A percentile compares a stretch with the other conserved stretches of the same genome.
phyloP scores from a whole-genome alignment of 2,113 vertebrate genomes.

The Leucoraja erinaceus region DNA sequence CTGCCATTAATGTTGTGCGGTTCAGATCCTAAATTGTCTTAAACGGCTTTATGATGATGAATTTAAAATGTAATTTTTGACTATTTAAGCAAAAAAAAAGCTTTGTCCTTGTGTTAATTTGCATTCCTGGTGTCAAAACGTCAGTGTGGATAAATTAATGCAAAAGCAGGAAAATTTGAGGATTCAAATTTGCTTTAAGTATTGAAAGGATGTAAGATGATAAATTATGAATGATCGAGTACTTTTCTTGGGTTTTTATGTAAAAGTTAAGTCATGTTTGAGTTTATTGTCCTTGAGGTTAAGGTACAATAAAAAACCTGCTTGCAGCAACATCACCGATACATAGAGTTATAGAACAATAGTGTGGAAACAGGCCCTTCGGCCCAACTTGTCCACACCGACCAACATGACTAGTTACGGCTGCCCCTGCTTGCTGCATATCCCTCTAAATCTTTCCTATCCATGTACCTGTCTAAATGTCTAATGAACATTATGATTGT shows the following conservation, averaged over 20 bases:
- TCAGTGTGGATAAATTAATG: not conserved
- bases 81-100: slow-evolving; percentile 11
- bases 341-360: too few relatives aligned
- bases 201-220: not conserved
- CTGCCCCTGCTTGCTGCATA: too few relatives aligned
- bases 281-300: too few relatives aligned
- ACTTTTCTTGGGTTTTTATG: not conserved
- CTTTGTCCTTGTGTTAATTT: not conserved
- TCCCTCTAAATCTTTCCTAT: too few relatives aligned
- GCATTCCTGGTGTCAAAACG: not conserved
- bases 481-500: too few relatives aligned
- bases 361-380: too few relatives aligned
- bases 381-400: too few relatives aligned
- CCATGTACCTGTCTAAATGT: too few relatives aligned
- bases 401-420: too few relatives aligned
- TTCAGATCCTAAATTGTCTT: slow-evolving; percentile 9
- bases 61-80: slow-evolving; percentile 27
- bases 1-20: slow-evolving; percentile 7
- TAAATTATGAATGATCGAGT: not conserved
- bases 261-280: too few relatives aligned
- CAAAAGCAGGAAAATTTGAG: not conserved
- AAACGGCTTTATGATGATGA: slow-evolving; percentile 8
- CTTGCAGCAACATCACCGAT: too few relatives aligned
- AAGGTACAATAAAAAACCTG: too few relatives aligned
- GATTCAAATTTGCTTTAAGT: not conserved